Base-by-base conservation (phyloP, 1,140 invertebrate genomes). In the Paralvinella palmiformis region DNA sequence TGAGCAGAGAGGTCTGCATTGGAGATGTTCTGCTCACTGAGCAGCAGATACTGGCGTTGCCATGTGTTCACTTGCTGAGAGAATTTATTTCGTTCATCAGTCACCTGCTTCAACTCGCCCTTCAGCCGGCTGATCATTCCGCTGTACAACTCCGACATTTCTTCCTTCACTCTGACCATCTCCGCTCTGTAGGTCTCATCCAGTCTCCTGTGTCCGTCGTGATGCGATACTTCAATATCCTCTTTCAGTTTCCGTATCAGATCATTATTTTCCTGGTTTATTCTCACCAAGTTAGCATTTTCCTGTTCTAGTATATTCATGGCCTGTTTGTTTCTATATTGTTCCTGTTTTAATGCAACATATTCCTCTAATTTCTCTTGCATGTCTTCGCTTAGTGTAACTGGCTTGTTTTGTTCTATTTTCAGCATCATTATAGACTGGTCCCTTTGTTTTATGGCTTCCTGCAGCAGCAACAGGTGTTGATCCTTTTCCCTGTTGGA, bases 1-100 rank as follows among this genome's bases (percentile, higher is more conserved):
- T 63, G 61, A 10, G 44, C 61, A 2, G 55, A 45, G 15, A 63
- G 33, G 29, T 63, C 61, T 55, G 61, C 36, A 22, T 50, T 63
- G 1, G 61, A 63, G 17, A 63, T 50, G 50, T 63, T 63, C 31
- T 63, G 48, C 35, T 63, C 45, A 36, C 61, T 63, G 50, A 63
- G 61, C 17, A 58, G 32, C 20, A 63, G 29, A 24, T 63, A 63
- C 50, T 63, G 61, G 24, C 55, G 45, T 31, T 63, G 61, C 61
- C 61, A 63, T 1, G 35, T n/a, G 1, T 24, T 24, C n/a, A 63
- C 61, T 32, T 63, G 61, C 15, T 22, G 20, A n/a, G 32, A 35
- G 35, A 55, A 56, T 27, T 50, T 57, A 13, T 5, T 36, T 31
- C 33, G 15, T 24, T 63, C 61, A 24, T 63, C 61, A n/a, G 22